A percentile compares a stretch with the other conserved stretches of the same genome.
phyloP scores from a whole-genome alignment of 37 sponge, comb jelly and placozoan species.

The Halisarca cf. caerulea region DNA sequence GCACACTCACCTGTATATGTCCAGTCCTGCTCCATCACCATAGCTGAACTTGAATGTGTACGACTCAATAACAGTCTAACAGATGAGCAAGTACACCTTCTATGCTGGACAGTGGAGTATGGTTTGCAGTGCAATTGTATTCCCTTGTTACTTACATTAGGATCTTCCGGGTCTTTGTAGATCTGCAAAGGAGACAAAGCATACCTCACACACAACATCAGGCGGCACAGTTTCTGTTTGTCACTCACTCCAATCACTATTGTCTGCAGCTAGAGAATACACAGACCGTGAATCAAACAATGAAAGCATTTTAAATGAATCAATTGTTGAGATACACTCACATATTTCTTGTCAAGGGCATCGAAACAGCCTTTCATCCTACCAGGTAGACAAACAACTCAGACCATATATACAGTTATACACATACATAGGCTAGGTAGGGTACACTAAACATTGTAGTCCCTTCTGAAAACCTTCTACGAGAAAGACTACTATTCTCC shows the following conservation, averaged over 20 bases:
- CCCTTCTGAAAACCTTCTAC: too few relatives aligned
- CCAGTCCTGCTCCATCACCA: neutral
- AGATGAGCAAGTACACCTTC: too few relatives aligned
- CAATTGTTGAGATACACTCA: constrained; percentile 26
- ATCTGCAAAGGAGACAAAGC: constrained; percentile 30
- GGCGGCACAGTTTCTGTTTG: neutral
- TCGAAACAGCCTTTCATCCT: constrained; percentile 96
- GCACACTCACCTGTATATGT: constrained; percentile 25
- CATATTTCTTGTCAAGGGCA: constrained; percentile 92
- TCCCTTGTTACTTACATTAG: constrained; percentile 43
- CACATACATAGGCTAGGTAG: too few relatives aligned
- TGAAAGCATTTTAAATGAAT: too few relatives aligned
- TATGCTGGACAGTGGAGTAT: too few relatives aligned
- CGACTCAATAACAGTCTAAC: constrained; percentile 51
- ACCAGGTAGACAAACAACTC: too few relatives aligned
- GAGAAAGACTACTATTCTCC: too few relatives aligned
- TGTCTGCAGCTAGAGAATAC: constrained; percentile 27
- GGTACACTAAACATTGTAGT: too few relatives aligned
- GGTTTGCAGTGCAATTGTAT: neutral
- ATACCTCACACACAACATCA: neutral
- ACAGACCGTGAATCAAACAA: neutral
- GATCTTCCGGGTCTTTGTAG: constrained; percentile 49
- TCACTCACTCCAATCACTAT: constrained; percentile 45
- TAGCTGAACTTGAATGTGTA: constrained; percentile 68
- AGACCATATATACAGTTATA: too few relatives aligned